Conservation (phyloP, 1,140 invertebrate genomes). For the Polyergus mexicanus region DNA sequence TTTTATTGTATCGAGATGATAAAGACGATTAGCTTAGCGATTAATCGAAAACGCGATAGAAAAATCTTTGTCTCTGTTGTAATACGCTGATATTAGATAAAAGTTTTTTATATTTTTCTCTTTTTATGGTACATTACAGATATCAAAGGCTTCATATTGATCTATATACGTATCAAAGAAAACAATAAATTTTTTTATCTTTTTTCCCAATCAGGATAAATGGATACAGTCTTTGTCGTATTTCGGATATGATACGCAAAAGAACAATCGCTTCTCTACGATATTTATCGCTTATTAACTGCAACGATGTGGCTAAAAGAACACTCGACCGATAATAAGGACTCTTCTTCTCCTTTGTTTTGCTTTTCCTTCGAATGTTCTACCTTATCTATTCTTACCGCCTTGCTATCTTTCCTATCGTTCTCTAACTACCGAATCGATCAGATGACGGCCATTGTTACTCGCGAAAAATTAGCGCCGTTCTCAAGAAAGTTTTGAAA, state of each 20-base stretch:
- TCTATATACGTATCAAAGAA: conserved; percentile 30
- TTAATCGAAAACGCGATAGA: neutral
- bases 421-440: conserved; percentile 33
- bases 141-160: conserved; percentile 12
- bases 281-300: conserved; percentile 72
- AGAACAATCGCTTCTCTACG: conserved; percentile 37
- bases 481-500: conserved; percentile 29
- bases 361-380: conserved; percentile 25
- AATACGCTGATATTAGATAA: neutral
- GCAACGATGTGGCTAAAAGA: conserved; percentile 63
- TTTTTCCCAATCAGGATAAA: conserved; percentile 32
- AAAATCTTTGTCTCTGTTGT: neutral
- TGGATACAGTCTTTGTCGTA: conserved; percentile 38
- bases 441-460: conserved; percentile 15
- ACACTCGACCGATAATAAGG: conserved; percentile 61
- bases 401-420: conserved; percentile 57
- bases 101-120: neutral
- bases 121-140: conserved; percentile 1
- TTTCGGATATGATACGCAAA: conserved; percentile 28
- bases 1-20: neutral
- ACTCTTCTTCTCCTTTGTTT: conserved; percentile 46
- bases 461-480: conserved; percentile 11
- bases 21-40: neutral
- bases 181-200: conserved; percentile 37
- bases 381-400: conserved; percentile 52